These are phyloP conservation scores for Parelbella ahira DNA, from an alignment of 2,888 invertebrate genomes.

Conservation along the genomic window DNA sequence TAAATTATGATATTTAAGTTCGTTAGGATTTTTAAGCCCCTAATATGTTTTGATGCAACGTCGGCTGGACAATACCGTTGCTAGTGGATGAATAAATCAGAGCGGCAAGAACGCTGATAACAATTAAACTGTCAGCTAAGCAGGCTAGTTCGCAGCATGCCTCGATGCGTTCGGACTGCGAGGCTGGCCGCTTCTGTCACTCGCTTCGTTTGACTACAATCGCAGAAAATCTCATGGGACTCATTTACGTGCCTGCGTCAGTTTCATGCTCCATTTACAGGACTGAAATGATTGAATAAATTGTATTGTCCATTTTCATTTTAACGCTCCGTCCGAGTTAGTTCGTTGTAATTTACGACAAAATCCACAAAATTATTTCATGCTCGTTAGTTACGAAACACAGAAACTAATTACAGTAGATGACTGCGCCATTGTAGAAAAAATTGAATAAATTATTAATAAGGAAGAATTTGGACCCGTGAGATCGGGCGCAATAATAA, in stretches of 20 bases:
- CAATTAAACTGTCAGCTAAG: slow-evolving; percentile 51
- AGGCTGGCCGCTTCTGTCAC: slow-evolving; percentile 37
- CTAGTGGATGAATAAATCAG: slow-evolving; percentile 44
- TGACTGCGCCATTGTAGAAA: slow-evolving; percentile 41
- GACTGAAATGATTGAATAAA: slow-evolving; percentile 64
- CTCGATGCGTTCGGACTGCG: slow-evolving; percentile 48
- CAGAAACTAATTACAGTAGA: slow-evolving; percentile 42
- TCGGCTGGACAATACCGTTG: slow-evolving; percentile 36
- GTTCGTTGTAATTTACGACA: slow-evolving; percentile 46
- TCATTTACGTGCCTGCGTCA: slow-evolving; percentile 53
- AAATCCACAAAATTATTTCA: slow-evolving; percentile 42
- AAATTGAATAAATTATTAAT: slow-evolving; percentile 53
- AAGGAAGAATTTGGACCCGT: slow-evolving; percentile 60
- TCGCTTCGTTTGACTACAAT: slow-evolving; percentile 52
- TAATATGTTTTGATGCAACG: slow-evolving; percentile 10
- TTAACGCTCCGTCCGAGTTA: slow-evolving; percentile 45
- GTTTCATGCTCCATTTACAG: slow-evolving; percentile 69
- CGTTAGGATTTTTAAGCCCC: no score
- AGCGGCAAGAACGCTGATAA: slow-evolving; percentile 47
- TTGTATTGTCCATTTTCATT: slow-evolving; percentile 61
- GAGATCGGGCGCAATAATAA: slow-evolving; percentile 59
- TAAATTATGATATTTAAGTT: no score
- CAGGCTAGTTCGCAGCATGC: slow-evolving; percentile 56
- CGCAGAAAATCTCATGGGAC: slow-evolving; percentile 60
- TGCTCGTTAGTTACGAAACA: slow-evolving; percentile 46